Evolutionary conservation across 2,113 vertebrate genomes (phyloP).

Genomic region (Rissa tridactyla): DNA sequence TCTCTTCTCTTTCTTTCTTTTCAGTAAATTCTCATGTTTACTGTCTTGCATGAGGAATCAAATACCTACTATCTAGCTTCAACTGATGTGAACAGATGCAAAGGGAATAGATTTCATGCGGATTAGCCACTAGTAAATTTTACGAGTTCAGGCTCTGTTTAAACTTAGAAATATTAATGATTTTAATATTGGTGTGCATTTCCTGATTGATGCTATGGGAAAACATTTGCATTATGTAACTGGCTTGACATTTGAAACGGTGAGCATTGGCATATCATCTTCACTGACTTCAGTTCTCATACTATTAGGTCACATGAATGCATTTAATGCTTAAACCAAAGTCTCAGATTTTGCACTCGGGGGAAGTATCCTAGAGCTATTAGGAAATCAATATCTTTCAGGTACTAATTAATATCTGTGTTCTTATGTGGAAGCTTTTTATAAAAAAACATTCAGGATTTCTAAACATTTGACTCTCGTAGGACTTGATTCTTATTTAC

Average conservation of each 20-base stretch:
- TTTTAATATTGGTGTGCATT: neutral
- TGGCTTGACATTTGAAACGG: neutral
- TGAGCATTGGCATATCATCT: neutral
- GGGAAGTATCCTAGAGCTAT: neutral
- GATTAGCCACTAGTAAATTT: neutral
- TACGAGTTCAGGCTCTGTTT: neutral
- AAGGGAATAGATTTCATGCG: neutral
- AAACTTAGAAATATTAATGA: neutral
- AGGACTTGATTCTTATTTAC: neutral
- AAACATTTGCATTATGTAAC: neutral
- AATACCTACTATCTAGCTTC: neutral
- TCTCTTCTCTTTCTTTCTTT: neutral
- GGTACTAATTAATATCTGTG: neutral
- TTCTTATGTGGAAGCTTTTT: neutral
- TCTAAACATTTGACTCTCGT: neutral
- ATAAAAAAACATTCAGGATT: neutral
- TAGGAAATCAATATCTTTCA: neutral
- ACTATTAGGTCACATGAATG: neutral
- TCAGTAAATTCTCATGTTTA: neutral
- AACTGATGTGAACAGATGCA: neutral
- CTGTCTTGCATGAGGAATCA: neutral
- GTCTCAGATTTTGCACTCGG: neutral
- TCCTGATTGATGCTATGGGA: neutral
- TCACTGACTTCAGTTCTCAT: neutral
- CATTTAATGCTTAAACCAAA: neutral